Evolutionary conservation across 1,140 invertebrate species (phyloP), one percentile per base, ranked within the genome.

Genomic region (Bradysia coprophila): DNA sequence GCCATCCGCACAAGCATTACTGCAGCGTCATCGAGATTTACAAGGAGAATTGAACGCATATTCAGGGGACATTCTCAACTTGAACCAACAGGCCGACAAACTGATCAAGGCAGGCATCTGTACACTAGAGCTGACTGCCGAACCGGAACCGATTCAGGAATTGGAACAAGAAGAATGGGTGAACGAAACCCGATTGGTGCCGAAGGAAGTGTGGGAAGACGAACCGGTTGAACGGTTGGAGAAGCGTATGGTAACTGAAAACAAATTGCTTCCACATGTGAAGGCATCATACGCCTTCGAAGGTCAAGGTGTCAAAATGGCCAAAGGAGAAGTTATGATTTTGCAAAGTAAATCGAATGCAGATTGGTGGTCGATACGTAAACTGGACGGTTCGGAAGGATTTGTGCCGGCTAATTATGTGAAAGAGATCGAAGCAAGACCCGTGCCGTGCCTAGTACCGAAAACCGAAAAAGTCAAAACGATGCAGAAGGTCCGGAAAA

Each of bases 341-440:
- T 65, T 98, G 2, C 67, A 97, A 37, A 89, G 83, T 51, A 93
- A 94, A 65, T 95, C 89, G 1, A 98, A 97, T 61, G 73, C 79
- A 1, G 95, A 98, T 61, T 98, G 95, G 94, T 98, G 95, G 95
- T 89, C 86, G 51, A 85, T 97, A 4, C 68, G 91, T 11, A 95
- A 93, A 65, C 72, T 75, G 0, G 88, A 90, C 54, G 84, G 91
- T 0, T 73, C 76, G 1, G 92, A 97, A 54, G 94, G 94, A 10
- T 98, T 96, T 64, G 92, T 96, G 2, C 95, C 95, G 0, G 91
- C 92, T 0, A 97, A 96, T 62, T 98, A 98, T 63, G 89, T 98
- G 0, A 75, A 81, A 21, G 89, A 96, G 62, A 77, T 95, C 36
- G 90, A 92, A 48, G 85, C 88, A 0, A 81, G 90, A 52, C 72